Evolutionary conservation across 2,113 vertebrate genomes (phyloP), one percentile per base, ranked within the genome.

Genomic region (Tretioscincus oriximinensis): DNA sequence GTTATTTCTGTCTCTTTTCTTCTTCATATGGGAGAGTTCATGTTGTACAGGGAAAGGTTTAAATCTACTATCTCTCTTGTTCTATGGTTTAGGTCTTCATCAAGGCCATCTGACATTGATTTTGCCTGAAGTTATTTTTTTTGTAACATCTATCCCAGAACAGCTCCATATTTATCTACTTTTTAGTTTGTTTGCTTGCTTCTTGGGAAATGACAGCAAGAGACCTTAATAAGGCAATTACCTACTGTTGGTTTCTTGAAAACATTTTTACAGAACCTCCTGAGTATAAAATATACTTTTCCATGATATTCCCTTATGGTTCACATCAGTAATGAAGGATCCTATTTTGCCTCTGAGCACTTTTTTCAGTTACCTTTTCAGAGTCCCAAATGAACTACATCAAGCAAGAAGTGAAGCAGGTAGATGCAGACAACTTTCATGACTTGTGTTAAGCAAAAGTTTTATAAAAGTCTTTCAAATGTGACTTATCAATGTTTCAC

Each of bases 51-150:
- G n/a, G n/a, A 28, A 14, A 65, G 26, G n/a, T 26, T 58, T 18
- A 58, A 58, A 18, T 58, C 11, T 14, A 58, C 14, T 18, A 2
- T 58, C 54, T 58, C 54, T 16, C 54, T 58, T 18, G 4, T 58
- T 58, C 14, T 58, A 4, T 58, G 5, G 16, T 58, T 58, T 58
- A 65, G n/a, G n/a, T 66, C 65, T 6, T 66, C 14, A 66, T 31
- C 64, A 65, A 65, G 65, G 12, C n/a, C 22, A 45, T 70, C 35
- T 45, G 41, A 45, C 26, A 29, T 11, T 63, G 31, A 45, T 60
- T 79, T 79, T 28, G 54, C 35, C 41, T 71, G 54, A 26, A 63
- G 54, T 47, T 71, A 79, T 71, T 70, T 41, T 41, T 79, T 71
- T 58, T n/a, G 18, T 18, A 71, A 71, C 35, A 29, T 61, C 18